Conservation (phyloP, 2,888 invertebrate species). For the Terebella lapidaria region DNA sequence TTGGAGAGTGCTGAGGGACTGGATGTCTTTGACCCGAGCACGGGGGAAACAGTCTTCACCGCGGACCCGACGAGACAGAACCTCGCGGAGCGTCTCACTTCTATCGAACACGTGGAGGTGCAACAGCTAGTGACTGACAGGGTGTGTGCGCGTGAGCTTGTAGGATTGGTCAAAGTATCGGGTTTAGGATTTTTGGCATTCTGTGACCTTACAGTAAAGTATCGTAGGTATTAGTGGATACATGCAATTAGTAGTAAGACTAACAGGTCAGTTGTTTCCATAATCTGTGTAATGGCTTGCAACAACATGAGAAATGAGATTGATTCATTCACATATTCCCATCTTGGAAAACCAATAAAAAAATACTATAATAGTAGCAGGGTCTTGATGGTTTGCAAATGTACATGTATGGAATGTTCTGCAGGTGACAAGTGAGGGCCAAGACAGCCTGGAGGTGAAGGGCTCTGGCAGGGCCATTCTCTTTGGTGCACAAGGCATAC, state of each 20-base stretch:
- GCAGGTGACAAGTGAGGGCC: background rate
- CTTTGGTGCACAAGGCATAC: background rate
- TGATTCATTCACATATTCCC: no score
- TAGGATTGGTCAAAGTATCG: no score
- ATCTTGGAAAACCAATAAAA: no score
- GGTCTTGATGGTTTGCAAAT: no score
- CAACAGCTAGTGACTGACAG: background rate
- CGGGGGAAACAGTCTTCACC: background rate
- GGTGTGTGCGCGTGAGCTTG: no score
- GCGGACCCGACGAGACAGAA: background rate
- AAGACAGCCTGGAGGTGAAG: background rate
- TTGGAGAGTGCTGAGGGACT: background rate
- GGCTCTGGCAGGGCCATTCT: background rate
- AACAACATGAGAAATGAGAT: background rate
- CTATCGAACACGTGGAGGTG: background rate
- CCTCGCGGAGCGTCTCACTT: background rate
- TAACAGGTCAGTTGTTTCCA: background rate
- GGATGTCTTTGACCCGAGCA: background rate
- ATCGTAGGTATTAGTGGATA: background rate
- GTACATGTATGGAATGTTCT: no score
- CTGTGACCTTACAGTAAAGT: no score
- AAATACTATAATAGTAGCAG: no score
- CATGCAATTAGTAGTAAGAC: no score
- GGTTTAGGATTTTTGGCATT: no score
- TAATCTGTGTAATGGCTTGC: background rate